Evolutionary conservation across 2,113 vertebrate species (phyloP).

Genomic region (Orycteropus afer): DNA sequence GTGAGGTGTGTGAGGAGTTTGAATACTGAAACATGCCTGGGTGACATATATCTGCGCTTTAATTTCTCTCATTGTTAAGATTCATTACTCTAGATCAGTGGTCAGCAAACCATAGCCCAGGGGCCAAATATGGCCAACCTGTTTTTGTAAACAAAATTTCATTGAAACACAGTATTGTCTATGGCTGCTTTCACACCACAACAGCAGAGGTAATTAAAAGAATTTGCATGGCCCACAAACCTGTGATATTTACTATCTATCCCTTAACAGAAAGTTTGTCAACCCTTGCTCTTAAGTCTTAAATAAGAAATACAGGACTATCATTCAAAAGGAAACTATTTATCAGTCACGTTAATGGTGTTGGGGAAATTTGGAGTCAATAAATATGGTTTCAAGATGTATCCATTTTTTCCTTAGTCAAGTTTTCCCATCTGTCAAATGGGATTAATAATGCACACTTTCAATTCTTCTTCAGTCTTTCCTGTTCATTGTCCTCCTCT

Average conservation of each 20-base stretch:
- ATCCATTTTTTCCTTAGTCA: background rate
- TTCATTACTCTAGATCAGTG: background rate
- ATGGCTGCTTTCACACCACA: background rate
- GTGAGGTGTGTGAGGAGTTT: background rate
- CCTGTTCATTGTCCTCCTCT: no score
- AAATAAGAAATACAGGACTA: background rate
- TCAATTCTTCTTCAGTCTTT: no score
- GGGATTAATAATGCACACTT: background rate
- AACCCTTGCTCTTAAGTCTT: background rate
- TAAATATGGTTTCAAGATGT: background rate
- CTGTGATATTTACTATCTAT: background rate
- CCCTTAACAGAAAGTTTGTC: background rate
- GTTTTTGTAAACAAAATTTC: background rate
- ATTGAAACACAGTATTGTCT: background rate
- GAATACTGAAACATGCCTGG: background rate
- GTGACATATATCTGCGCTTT: background rate
- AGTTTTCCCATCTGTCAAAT: background rate
- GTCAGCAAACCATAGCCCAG: background rate
- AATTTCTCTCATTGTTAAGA: background rate
- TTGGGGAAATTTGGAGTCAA: background rate
- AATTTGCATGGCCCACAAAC: background rate
- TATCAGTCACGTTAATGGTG: background rate
- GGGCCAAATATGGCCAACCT: background rate
- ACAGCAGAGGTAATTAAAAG: fast-evolving
- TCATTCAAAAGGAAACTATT: background rate